Evolutionary conservation across 2,797 vertebrate genomes (phyloP), one percentile per base, ranked within the genome.

Genomic region (Macropodus opercularis): DNA sequence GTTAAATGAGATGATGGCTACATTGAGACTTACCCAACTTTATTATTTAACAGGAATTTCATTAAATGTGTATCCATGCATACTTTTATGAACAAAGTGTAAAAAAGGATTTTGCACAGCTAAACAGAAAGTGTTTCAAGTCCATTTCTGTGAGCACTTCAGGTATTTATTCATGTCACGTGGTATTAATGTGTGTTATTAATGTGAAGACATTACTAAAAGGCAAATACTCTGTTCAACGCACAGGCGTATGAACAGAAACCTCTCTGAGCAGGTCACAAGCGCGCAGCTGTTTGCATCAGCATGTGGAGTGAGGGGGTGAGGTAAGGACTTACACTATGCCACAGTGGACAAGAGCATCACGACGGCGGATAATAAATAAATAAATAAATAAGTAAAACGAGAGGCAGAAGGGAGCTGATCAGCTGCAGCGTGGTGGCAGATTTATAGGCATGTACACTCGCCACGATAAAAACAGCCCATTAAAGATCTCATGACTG

Each of bases 291-390:
- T 5, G 54, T 38, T 35, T 32, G 50, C 48, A 43, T 50, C 47
- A 49, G 8, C 40, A 31, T 21, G 18, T 61, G 51, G 32, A 69
- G 56, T 39, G 54, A 48, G 61, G 42, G 24, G 60, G 57, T 62
- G 61, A 47, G 17, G 4, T 39, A 12, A 60, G 56, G 63, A 48
- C 55, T 51, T 34, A 44, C 32, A 14, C 3, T 5, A 13, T 23
- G 57, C 51, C 62, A 40, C 58, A 23, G 54, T 26, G 19, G 19
- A 23, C 35, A 38, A 53, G 27, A 63, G 46, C 40, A 17, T 46
- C 47, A 4, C 22, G 51, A 21, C 1, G 32, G 17, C n/a, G 9
- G 31, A 46, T 38, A 22, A 53, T 36, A n/a, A n/a, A n/a, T n/a
- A n/a, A n/a, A n/a, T n/a, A n/a, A n/a, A n/a, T n/a, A n/a, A n/a